These are phyloP conservation scores for Austrolebias charrua DNA, from an alignment of 2,797 vertebrate genomes.

Conservation along the genomic window DNA sequence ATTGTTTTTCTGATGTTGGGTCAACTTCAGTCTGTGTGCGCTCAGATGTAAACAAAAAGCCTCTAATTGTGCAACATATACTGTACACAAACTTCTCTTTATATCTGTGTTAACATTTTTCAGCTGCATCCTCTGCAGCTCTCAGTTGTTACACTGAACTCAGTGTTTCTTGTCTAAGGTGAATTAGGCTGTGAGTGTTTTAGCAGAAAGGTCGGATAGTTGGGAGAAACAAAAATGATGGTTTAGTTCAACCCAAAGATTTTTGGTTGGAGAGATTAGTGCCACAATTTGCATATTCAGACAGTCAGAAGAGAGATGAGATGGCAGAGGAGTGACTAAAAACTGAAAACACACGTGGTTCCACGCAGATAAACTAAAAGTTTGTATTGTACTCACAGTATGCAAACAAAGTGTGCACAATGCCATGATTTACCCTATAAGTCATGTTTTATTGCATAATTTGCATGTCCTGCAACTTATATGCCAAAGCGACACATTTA, in stretches of 20 bases:
- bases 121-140: slow-evolving; percentile 4
- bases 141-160: background rate
- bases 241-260: background rate
- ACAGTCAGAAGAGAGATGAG: slow-evolving; percentile 10
- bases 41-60: slow-evolving; percentile 64
- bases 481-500: too few relatives aligned
- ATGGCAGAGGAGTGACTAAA: slow-evolving; percentile 14
- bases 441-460: too few relatives aligned
- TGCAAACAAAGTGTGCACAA: slow-evolving; percentile 2
- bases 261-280: background rate
- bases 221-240: too few relatives aligned
- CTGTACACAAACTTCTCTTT: background rate
- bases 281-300: background rate
- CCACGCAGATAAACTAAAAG: background rate
- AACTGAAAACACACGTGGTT: slow-evolving; percentile 1
- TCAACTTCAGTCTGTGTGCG: slow-evolving; percentile 56
- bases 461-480: too few relatives aligned
- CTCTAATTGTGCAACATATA: slow-evolving; percentile 37
- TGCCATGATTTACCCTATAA: background rate
- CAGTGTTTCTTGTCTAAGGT: background rate
- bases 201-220: slow-evolving; percentile 18
- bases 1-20: slow-evolving; percentile 57
- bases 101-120: slow-evolving; percentile 10
- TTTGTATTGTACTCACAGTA: background rate
- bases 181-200: slow-evolving; percentile 10